Base-by-base conservation (phyloP, 2,888 invertebrate genomes). In the Ernsta delagoae region DNA sequence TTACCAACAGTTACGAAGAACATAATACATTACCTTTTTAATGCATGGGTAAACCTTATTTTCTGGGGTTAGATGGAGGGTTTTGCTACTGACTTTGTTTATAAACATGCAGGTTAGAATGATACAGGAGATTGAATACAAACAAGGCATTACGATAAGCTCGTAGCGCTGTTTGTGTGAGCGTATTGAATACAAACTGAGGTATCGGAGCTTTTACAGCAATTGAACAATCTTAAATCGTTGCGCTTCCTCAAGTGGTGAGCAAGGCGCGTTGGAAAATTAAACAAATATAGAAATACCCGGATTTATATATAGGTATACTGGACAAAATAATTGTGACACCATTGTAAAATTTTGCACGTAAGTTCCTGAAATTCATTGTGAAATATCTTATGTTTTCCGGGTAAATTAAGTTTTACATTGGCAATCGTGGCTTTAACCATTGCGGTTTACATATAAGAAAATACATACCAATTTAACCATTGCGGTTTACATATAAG, bases 91-190 rank as follows among this genome's bases (percentile, higher is more conserved):
- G 45, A 60, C 45, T 65, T 59, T 59, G 65, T 65, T 65, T 31
- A 59, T 41, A 57, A 66, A 34, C 41, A 53, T 50, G 48, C 31
- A 16, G 50, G 59, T 41, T 59, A 41, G 50, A 53, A 24, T 53
- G 45, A 66, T 59, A 60, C 31, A 43, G 50, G 34, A 54, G 66
- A 66, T 60, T 43, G 66, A 60, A 66, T 60, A 66, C 48, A 66
- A 66, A 66, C 48, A 60, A 45, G n/a, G 34, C 34, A 54, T 66
- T 66, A 66, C 12, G 60, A 66, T 60, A 54, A 60, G 60, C 60
- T 41, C 57, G 65, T 16, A 12, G 48, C 8, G 34, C 53, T 66
- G 66, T 54, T 66, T 54, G 66, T 60, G 8, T 34, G 31, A 45
- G 60, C 45, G 54, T 60, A 60, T 66, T 60, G 66, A 60, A 60